phyloP scores from a whole-genome alignment of 2,797 vertebrate genomes.

The Eupleurogrammus muticus region DNA sequence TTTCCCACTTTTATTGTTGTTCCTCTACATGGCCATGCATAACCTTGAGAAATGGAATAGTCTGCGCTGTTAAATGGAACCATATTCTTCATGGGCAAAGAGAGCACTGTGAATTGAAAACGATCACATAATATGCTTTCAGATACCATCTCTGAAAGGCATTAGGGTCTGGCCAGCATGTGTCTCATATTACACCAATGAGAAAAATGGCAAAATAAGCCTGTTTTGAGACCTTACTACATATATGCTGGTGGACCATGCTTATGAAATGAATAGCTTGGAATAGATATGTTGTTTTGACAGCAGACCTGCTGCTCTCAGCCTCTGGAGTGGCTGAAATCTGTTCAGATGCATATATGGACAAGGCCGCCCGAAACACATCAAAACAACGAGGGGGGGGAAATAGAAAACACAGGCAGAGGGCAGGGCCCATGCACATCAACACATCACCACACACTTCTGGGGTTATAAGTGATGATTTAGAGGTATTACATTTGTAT shows the following conservation, averaged over 20 bases:
- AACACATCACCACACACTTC: no score
- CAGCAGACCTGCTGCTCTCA: slow-evolving; percentile 60
- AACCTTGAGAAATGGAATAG: slow-evolving; percentile 80
- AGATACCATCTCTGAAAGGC: slow-evolving; percentile 81
- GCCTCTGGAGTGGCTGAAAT: slow-evolving; percentile 60
- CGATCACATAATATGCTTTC: slow-evolving; percentile 79
- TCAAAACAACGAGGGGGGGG: slow-evolving; percentile 39
- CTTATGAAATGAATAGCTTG: slow-evolving; percentile 51
- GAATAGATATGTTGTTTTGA: slow-evolving; percentile 69
- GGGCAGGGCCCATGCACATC: no score
- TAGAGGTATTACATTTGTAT: no score
- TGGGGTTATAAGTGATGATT: no score
- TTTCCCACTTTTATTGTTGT: slow-evolving; percentile 77
- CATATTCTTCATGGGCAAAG: slow-evolving; percentile 79
- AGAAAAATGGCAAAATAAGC: slow-evolving; percentile 65
- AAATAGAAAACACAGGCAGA: slow-evolving; percentile 10
- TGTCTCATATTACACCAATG: slow-evolving; percentile 70
- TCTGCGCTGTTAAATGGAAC: slow-evolving; percentile 75
- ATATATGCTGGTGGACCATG: slow-evolving; percentile 38
- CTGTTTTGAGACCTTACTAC: slow-evolving; percentile 55
- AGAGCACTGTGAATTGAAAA: slow-evolving; percentile 76
- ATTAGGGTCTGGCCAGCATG: slow-evolving; percentile 76
- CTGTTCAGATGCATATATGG: slow-evolving; percentile 50
- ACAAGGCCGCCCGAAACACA: no score
- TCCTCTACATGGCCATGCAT: slow-evolving; percentile 77